Evolutionary conservation across 2,113 vertebrate genomes (phyloP), one percentile per base, ranked within the genome.

Genomic region (Chrysemys picta): DNA sequence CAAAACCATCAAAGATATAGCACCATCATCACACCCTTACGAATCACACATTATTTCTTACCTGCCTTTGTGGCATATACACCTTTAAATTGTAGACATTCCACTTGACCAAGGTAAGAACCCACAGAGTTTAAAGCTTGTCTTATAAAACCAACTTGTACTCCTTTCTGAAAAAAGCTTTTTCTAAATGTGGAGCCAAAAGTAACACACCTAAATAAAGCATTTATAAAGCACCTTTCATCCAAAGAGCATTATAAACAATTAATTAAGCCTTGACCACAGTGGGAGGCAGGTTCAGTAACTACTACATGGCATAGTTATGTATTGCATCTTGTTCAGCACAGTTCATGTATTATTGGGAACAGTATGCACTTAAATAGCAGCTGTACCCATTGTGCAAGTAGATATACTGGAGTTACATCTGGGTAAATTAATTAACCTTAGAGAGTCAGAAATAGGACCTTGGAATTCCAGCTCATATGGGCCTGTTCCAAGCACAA

Each of bases 81-180:
- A 76, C 6, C 53, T 82, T 35, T 50, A 22, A 29, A 81, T 10
- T 6, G 9, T 12, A 24, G 50, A 10, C 22, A n/a, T 54, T 35
- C 49, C 29, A 50, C 24, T 27, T 47, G 38, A 76, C 11, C 47
- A 25, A 76, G 21, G 22, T 27, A 14, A 4, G 75, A 35, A n/a
- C 45, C 17, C 3, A 5, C 45, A 5, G 24, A 78, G 6, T 47
- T 27, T 25, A 78, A 47, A 47, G 45, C 50, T 72, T 7, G 35
- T 19, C 10, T n/a, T 8, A 50, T 29, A 31, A 49, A 79, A 49
- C 27, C 27, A 50, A 8, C 27, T 45, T 82, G 24, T 11, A 38
- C 9, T 53, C 16, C 7, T 76, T 57, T 24, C 65, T 6, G 2
- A 76, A 57, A 0, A 0, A 6, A 42, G 22, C 65, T 19, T 49